Evolutionary conservation across 2,888 invertebrate genomes (phyloP).

Genomic region (Cataglyphis livida): DNA sequence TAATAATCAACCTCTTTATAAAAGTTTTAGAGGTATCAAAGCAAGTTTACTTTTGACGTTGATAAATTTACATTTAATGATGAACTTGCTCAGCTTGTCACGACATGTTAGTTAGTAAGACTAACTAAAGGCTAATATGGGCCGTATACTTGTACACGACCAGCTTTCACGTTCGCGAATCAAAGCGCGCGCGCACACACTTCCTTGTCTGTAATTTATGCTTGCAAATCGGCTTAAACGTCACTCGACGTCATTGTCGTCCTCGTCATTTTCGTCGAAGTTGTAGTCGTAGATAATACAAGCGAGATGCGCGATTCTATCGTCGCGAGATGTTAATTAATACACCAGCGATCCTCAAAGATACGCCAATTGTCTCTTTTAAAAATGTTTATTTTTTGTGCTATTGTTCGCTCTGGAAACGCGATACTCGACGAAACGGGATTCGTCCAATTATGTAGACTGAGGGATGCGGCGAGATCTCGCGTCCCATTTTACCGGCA

Average conservation of each 20-base stretch:
- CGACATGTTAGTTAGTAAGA: neutral
- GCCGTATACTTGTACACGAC: neutral
- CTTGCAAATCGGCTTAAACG: slow-evolving; percentile 74
- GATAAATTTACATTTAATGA: slow-evolving; percentile 11
- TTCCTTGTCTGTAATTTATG: slow-evolving; percentile 69
- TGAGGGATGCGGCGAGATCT: slow-evolving; percentile 38
- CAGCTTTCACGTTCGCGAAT: slow-evolving; percentile 16
- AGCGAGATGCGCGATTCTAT: slow-evolving; percentile 67
- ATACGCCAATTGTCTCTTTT: slow-evolving; percentile 50
- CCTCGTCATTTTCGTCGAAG: slow-evolving; percentile 50
- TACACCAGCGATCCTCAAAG: slow-evolving; percentile 63
- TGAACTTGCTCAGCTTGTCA: neutral
- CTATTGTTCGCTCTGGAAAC: slow-evolving; percentile 28
- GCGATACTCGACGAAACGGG: slow-evolving; percentile 60
- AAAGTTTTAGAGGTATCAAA: neutral
- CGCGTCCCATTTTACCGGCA: slow-evolving; percentile 29
- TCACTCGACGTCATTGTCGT: slow-evolving; percentile 50
- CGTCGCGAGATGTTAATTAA: slow-evolving; percentile 62
- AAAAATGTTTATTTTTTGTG: slow-evolving; percentile 53
- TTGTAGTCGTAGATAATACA: slow-evolving; percentile 60
- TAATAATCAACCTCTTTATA: neutral
- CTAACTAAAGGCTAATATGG: neutral
- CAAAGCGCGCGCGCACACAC: slow-evolving; percentile 13
- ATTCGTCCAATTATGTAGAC: slow-evolving; percentile 67
- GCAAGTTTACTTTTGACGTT: neutral